Conservation (phyloP, 2,888 invertebrate species). For the Cylindroiulus punctatus region DNA sequence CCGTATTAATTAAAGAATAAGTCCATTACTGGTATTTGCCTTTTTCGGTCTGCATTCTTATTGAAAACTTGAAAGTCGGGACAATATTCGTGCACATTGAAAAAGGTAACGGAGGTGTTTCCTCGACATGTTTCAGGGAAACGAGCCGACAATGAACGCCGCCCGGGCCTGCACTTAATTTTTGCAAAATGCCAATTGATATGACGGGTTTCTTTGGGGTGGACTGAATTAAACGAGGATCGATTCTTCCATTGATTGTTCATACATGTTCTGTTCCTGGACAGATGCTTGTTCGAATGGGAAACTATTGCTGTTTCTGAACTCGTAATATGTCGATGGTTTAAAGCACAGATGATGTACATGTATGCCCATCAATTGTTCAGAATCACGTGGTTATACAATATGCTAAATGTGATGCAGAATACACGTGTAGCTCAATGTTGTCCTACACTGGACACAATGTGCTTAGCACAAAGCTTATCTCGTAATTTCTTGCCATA, state of each 20-base stretch:
- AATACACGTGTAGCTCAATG: too few species aligned
- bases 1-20: not conserved
- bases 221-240: not conserved
- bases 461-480: too few species aligned
- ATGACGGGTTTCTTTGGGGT: not conserved
- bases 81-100: not conserved
- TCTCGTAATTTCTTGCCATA: too few species aligned
- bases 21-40: not conserved
- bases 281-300: too few species aligned
- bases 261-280: too few species aligned
- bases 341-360: too few species aligned
- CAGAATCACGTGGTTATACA: too few species aligned
- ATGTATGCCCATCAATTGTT: too few species aligned
- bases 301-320: too few species aligned
- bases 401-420: too few species aligned
- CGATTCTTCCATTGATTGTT: not conserved
- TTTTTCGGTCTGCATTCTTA: not conserved
- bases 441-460: too few species aligned
- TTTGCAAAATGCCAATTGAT: not conserved
- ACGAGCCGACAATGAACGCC: not conserved
- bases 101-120: not conserved
- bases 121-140: not conserved
- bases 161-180: not conserved
- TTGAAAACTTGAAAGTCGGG: not conserved
- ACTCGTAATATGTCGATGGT: too few species aligned